phyloP scores from a whole-genome alignment of 1,140 invertebrate species.

The Meloidogyne hapla region DNA sequence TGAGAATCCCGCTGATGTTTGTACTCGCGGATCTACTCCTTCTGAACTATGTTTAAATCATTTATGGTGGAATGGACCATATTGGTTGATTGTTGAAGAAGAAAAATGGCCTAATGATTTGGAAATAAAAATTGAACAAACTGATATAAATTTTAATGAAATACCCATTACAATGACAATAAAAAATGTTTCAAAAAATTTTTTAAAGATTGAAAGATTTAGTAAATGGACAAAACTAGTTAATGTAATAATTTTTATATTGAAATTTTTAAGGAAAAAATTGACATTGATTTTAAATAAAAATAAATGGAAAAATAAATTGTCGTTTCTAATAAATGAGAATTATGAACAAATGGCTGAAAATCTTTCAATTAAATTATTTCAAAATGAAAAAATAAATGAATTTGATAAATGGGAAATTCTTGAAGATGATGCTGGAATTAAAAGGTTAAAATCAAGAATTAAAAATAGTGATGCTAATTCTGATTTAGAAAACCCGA shows the following conservation, averaged over 20 bases:
- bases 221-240: constrained; percentile 15
- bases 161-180: neutral
- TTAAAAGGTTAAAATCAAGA: constrained; percentile 17
- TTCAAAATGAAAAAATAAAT: neutral
- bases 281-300: neutral
- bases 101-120: neutral
- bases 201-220: neutral
- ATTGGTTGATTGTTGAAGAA: constrained; percentile 1
- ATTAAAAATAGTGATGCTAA: neutral
- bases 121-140: constrained; percentile 10
- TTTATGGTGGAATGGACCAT: constrained; percentile 40
- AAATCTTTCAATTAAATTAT: neutral
- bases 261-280: neutral
- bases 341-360: neutral
- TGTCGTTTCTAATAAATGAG: neutral
- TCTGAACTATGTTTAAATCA: constrained; percentile 17
- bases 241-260: neutral
- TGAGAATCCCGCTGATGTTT: constrained; percentile 40
- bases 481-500: constrained; percentile 14
- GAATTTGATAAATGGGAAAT: neutral
- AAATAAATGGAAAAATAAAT: neutral
- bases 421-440: neutral
- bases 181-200: neutral
- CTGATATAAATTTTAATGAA: neutral
- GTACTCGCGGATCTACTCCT: constrained; percentile 23